Base-by-base conservation (phyloP, 1,140 invertebrate species). In the Daktulosphaira vitifoliae region DNA sequence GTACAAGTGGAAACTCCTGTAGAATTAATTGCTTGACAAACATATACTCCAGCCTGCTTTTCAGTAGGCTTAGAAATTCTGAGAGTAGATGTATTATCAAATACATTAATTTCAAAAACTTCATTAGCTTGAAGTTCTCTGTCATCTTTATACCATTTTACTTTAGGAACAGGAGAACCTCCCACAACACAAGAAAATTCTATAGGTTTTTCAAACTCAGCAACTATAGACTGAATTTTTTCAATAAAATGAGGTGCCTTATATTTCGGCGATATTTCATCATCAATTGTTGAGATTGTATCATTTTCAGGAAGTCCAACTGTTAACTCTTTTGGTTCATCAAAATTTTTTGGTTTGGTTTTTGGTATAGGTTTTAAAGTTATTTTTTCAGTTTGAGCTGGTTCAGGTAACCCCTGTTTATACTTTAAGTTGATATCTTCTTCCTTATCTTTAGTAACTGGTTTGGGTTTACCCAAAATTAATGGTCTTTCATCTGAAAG, bases 71-170 rank as follows among this genome's bases (percentile, higher is more conserved):
- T 78, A 18, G 75, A 73, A 66, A 92, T 84, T 70, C 84, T 82
- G 51, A 92, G 75, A 11, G 78, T 80, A 9, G 82, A 81, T n/a
- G 80, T 80, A 56, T 82, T 79, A 69, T 84, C 79, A 38, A 78
- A 72, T 33, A 81, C 73, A 49, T 76, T 79, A 70, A 86, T 82
- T 25, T 76, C 76, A 68, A 84, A 81, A 29, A 83, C 80, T 69
- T 86, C 82, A 44, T 74, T 81, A 25, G 78, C 78, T 67, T 79
- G 74, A 25, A 92, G 75, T 69, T 86, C 80, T 56, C 80, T 75
- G 69, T 83, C 83, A 73, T 91, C 87, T 74, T 82, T 84, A 69
- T 82, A 88, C 90, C 90, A 92, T 42, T 78, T 79, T 48, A 92
- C 80, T 69, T 83, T 81, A 6, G 87, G 85, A 70, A 79, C 75